Evolutionary conservation across 2,797 vertebrate species (phyloP).

Genomic region (Lithobates pipiens): DNA sequence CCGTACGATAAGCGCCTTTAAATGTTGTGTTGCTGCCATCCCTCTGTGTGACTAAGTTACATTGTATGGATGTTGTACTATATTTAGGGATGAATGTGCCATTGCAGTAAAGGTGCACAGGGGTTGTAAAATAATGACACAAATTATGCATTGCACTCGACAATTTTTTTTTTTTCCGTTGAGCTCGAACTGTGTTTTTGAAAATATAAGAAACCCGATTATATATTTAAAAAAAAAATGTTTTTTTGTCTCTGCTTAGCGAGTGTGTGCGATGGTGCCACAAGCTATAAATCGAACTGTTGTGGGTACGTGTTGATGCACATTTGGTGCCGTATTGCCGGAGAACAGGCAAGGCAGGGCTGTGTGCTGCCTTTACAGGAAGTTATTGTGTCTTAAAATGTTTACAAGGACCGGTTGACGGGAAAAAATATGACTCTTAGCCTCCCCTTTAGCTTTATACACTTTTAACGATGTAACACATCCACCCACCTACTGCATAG

Average conservation of each 20-base stretch:
- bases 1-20: background rate
- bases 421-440: background rate
- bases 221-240: too few relatives aligned
- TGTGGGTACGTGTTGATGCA: constrained; percentile 18
- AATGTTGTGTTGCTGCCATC: background rate
- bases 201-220: background rate
- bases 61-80: background rate
- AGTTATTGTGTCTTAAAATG: constrained; percentile 48
- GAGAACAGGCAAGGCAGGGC: background rate
- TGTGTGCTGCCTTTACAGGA: constrained; percentile 36
- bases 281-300: background rate
- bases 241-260: background rate
- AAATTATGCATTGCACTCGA: background rate
- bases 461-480: constrained; percentile 37
- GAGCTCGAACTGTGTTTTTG: background rate
- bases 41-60: constrained; percentile 16
- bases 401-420: constrained; percentile 26
- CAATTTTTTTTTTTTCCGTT: background rate
- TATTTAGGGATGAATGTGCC: background rate
- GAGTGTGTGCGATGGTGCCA: background rate
- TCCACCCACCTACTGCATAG: constrained; percentile 8
- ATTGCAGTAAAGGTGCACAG: constrained; percentile 25
- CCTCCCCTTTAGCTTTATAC: constrained; percentile 18
- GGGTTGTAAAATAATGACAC: background rate
- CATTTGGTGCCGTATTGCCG: background rate